These are phyloP conservation scores for Eupithecia subumbrata DNA, from an alignment of 2,888 invertebrate genomes.

Conservation along the genomic window DNA sequence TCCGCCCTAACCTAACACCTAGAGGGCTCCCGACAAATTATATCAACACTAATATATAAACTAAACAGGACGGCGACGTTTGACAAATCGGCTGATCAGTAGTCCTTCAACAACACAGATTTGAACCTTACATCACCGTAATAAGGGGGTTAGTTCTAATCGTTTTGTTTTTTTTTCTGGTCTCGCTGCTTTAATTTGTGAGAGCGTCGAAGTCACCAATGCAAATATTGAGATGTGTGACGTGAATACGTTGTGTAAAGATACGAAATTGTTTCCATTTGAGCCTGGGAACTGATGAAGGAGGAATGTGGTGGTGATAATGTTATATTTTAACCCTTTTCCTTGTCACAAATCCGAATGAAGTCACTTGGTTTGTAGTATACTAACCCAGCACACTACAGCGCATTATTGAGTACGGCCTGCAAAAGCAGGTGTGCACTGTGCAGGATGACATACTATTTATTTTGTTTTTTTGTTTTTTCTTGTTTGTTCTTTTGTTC, in stretches of 20 bases:
- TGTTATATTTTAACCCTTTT: conserved; percentile 42
- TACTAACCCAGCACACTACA: background rate
- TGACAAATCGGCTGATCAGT: conserved; percentile 67
- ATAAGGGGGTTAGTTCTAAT: conserved; percentile 32
- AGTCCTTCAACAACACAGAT: conserved; percentile 48
- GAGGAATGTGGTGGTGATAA: conserved; percentile 46
- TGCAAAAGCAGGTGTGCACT: too few species aligned
- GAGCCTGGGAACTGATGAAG: conserved; percentile 71
- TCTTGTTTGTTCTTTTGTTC: too few species aligned
- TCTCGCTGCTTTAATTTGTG: conserved; percentile 74
- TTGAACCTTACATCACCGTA: conserved; percentile 38
- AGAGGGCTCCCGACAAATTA: conserved; percentile 68
- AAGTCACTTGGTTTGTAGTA: background rate
- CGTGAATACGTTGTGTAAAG: conserved; percentile 81
- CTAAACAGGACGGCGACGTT: conserved; percentile 70
- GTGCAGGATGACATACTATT: too few species aligned
- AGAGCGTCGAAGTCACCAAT: conserved; percentile 75
- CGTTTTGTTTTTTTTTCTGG: conserved; percentile 66
- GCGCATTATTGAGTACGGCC: too few species aligned
- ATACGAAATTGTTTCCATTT: conserved; percentile 79
- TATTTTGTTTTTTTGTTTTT: too few species aligned
- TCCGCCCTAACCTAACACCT: conserved; percentile 63
- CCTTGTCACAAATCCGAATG: conserved; percentile 2
- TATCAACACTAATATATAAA: conserved; percentile 71
- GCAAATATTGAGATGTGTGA: conserved; percentile 69